A percentile compares a stretch with the other conserved stretches of the same genome.
phyloP scores from a whole-genome alignment of 1,140 invertebrate species.

The Asbolus verrucosus region DNA sequence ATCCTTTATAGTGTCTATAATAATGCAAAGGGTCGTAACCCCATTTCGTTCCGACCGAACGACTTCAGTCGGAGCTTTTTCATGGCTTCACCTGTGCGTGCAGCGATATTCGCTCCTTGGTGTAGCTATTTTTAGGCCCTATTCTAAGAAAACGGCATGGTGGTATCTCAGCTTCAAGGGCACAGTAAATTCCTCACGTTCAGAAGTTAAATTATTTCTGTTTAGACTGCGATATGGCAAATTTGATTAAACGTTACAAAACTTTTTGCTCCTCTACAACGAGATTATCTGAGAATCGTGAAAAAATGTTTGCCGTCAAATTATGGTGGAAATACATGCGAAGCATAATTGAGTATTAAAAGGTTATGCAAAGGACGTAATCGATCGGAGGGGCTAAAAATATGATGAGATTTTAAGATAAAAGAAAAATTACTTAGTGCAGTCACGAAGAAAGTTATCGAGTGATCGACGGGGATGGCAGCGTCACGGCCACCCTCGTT shows the following conservation, averaged over 20 bases:
- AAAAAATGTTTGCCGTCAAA: not conserved
- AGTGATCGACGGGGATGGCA: not conserved
- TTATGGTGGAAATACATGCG: not conserved
- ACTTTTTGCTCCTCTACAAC: not conserved
- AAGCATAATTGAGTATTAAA: constrained; percentile 5
- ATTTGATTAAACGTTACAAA: no score
- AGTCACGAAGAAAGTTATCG: constrained; percentile 16
- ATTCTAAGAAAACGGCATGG: constrained; percentile 1
- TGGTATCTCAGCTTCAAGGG: constrained; percentile 1
- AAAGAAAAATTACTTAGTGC: constrained; percentile 13
- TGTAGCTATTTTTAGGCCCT: constrained; percentile 6
- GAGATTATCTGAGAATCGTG: not conserved
- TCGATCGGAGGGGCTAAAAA: constrained; percentile 7
- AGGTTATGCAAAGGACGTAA: constrained; percentile 13
- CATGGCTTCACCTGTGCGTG: constrained; percentile 27
- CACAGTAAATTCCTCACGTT: not conserved
- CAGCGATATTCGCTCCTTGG: constrained; percentile 10
- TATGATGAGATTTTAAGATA: constrained; percentile 10
- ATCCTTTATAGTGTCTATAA: constrained; percentile 7
- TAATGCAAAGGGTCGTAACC: constrained; percentile 24
- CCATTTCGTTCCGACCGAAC: not conserved
- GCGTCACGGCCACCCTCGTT: no score
- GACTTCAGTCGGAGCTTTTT: constrained; percentile 1
- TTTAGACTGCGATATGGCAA: not conserved
- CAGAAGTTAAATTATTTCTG: not conserved